These are phyloP conservation scores for Callipepla squamata DNA, from an alignment of 2,113 vertebrate species.

Conservation along the genomic window DNA sequence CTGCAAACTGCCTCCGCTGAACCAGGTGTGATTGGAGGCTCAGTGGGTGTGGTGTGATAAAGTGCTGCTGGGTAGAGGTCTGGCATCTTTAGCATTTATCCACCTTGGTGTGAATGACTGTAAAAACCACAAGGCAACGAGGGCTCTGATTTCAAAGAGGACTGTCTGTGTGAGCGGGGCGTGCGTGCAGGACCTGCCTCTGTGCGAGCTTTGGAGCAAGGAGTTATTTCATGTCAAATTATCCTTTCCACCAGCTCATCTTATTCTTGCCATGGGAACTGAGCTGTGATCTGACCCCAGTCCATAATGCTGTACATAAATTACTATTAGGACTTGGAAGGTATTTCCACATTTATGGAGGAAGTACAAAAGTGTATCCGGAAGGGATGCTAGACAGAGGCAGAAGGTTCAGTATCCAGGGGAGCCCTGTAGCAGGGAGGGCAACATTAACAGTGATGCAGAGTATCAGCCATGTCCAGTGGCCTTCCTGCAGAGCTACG, in stretches of 20 bases:
- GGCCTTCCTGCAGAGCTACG: background rate
- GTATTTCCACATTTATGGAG: slow-evolving; percentile 24
- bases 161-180: background rate
- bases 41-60: slow-evolving; percentile 2
- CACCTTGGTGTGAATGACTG: background rate
- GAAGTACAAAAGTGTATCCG: slow-evolving; percentile 18
- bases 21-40: background rate
- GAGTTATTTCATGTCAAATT: slow-evolving; percentile 20
- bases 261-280: slow-evolving; percentile 37
- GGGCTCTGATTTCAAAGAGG: slow-evolving; percentile 22
- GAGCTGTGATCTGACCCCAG: slow-evolving; percentile 35
- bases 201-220: background rate
- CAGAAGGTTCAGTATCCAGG: background rate
- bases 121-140: background rate
- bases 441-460: background rate
- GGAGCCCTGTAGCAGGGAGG: background rate
- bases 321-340: slow-evolving; percentile 51
- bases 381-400: slow-evolving; percentile 4
- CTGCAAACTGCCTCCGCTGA: background rate
- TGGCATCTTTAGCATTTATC: slow-evolving; percentile 29
- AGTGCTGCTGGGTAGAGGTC: slow-evolving; percentile 41
- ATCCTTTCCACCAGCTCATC: slow-evolving; percentile 5
- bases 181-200: background rate
- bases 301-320: slow-evolving; percentile 31
- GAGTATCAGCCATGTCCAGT: background rate